Base-by-base conservation (phyloP, 2,113 vertebrate species). In the Orcinus orca region DNA sequence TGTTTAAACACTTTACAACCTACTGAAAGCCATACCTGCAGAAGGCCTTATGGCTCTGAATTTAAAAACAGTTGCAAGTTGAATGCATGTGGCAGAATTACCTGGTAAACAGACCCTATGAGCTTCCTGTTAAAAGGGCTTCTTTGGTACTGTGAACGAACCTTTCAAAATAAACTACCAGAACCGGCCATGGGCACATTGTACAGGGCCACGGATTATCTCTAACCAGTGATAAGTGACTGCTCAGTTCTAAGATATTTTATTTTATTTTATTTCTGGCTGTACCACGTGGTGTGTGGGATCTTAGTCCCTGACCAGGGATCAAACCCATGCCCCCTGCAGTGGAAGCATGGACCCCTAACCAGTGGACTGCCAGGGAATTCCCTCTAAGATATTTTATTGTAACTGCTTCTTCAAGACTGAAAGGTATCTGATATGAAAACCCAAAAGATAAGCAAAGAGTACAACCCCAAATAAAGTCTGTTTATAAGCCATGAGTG, bases 1-100 rank as follows among this genome's bases (percentile, higher is more conserved):
- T 98, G 97, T 94, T 97, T 96, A 97, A 96, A 85, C 33, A 84
- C 93, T 97, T 97, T 97, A 93, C 76, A 94, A 60, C 63, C 79
- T 70, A 95, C 58, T 63, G 86, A 97, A 96, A 96, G 79, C 71
- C 55, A 15, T 88, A 94, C 84, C 92, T 98, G 26, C 65, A 88
- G 76, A 95, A 38, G 73, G 53, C 38, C 96, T 96, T 67, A 82
- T 84, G 88, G 18, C 60, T 97, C 68, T 88, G 89, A 97, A 96
- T 97, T 96, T 71, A 89, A 86, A 94, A 97, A 81, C 29, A 96
- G 44, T 95, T 83, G n/a, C 53, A 93, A 76, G 44, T 95, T 74
- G 77, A 96, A 85, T 60, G 18, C 26, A 68, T 50, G 23, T 86
- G 67, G 25, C 21, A 85, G 23, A 41, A 55, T 86, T 53, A 70